Base-by-base conservation (phyloP, 2,113 vertebrate genomes). In the Cheirogaleus medius region DNA sequence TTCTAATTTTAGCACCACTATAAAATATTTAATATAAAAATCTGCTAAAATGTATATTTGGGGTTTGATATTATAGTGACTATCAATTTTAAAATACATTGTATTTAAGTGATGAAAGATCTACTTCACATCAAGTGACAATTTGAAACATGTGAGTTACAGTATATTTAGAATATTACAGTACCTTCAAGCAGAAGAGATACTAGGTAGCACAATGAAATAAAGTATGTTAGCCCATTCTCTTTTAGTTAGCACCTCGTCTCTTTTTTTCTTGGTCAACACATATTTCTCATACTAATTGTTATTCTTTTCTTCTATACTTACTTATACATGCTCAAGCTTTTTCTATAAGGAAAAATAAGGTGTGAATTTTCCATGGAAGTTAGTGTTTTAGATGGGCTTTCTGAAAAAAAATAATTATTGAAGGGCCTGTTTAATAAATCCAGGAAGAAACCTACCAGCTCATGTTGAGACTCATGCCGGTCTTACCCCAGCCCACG, bases 1-100 rank as follows among this genome's bases (percentile, higher is more conserved):
- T n/a, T 81, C 34, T 91, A 3, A 81, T 90, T 73, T 95, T 87
- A 95, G 34, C 47, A 83, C 69, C 96, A 76, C 71, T 98, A 32
- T 85, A 88, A 96, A 94, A 74, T 83, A 82, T 63, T 96, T 95
- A 95, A 80, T 25, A 76, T 44, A 93, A 78, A 96, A 93, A 96
- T 86, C 56, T 85, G 54, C 34, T 84, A 18, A 97, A 86, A 92
- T 68, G 7, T 29, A 1, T 74, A 63, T 63, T 68, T 9, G 4
- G 34, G 5, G 23, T 58, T 34, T 82, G 94, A 74, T 93, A 49
- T n/a, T 60, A 14, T 77, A 14, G 90, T 85, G 15, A 44, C 34
- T 95, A 81, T 82, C 2, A 23, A 17, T 60, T 13, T 91, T 54
- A 11, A 86, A 44, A 69, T 58, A 84, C 29, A 68, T 89, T 27